These are phyloP conservation scores for Petrophora chlorosata DNA, from an alignment of 2,888 invertebrate genomes.

Conservation along the genomic window DNA sequence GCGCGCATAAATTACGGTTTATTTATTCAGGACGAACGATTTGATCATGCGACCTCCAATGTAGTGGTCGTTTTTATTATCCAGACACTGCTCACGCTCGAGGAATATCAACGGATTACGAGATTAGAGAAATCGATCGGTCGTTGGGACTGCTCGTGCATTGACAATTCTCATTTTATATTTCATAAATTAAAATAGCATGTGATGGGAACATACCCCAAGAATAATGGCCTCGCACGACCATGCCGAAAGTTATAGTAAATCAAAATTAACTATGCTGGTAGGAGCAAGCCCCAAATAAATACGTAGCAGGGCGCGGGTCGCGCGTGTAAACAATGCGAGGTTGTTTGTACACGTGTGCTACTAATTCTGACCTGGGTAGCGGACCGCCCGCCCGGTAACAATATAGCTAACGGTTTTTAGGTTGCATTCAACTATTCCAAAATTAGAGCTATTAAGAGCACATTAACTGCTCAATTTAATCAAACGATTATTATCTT, in stretches of 20 bases:
- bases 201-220: not conserved
- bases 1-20: constrained; percentile 47
- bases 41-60: constrained; percentile 52
- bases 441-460: constrained; percentile 56
- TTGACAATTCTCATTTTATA: not conserved
- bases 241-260: constrained; percentile 7
- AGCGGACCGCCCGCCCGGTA: constrained; percentile 63
- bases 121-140: constrained; percentile 16
- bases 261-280: constrained; percentile 24
- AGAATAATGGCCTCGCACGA: not conserved
- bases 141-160: not conserved
- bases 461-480: constrained; percentile 3
- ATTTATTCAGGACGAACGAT: constrained; percentile 54
- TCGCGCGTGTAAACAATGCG: constrained; percentile 71
- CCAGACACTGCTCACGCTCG: constrained; percentile 40
- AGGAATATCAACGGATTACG: constrained; percentile 34
- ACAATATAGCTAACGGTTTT: constrained; percentile 81
- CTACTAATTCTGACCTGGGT: constrained; percentile 79
- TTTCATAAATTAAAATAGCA: not conserved
- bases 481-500: constrained; percentile 1
- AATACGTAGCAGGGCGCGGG: constrained; percentile 44
- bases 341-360: constrained; percentile 80
- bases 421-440: constrained; percentile 62
- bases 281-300: constrained; percentile 35
- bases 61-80: constrained; percentile 52